Percentiles rank a stretch among this genome's conserved stretches.
phyloP scores from a whole-genome alignment of 2,113 vertebrate species.

The Dasyprocta punctata region DNA sequence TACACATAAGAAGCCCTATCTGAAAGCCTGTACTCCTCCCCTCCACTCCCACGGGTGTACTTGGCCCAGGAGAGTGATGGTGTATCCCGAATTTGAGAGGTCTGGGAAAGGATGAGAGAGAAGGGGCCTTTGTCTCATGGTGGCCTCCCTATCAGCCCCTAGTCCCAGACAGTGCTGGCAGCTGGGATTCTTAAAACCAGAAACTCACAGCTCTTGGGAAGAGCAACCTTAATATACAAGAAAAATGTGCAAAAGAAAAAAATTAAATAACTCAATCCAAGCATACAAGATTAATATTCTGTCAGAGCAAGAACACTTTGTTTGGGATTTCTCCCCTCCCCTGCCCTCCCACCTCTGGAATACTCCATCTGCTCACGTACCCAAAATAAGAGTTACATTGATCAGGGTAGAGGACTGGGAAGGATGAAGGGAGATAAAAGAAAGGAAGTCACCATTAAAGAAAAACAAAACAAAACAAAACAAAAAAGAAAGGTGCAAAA shows the following conservation, averaged over 20 bases:
- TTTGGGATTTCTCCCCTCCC: constrained; percentile 78
- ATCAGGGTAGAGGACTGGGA: constrained; percentile 77
- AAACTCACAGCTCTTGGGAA: constrained; percentile 83
- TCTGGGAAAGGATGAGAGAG: constrained; percentile 53
- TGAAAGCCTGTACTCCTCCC: constrained; percentile 63
- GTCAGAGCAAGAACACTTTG: constrained; percentile 82
- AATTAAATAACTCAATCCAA: constrained; percentile 87
- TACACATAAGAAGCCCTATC: constrained; percentile 65
- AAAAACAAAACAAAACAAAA: constrained; percentile 47
- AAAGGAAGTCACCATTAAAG: constrained; percentile 83
- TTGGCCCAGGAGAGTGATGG: constrained; percentile 48
- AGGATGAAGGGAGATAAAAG: constrained; percentile 69
- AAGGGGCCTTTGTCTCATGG: constrained; percentile 31
- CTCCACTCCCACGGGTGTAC: constrained; percentile 16
- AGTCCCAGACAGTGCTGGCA: constrained; percentile 75
- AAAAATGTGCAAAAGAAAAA: constrained; percentile 88
- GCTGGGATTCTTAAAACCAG: constrained; percentile 76
- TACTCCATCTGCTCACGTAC: constrained; percentile 83
- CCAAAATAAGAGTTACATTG: constrained; percentile 83
- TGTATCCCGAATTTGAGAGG: constrained; percentile 60
- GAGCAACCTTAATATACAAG: constrained; percentile 86
- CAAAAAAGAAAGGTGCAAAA: constrained; percentile 84
- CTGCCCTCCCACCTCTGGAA: constrained; percentile 65
- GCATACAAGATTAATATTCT: constrained; percentile 83
- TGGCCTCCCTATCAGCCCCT: constrained; percentile 42